phyloP scores from a whole-genome alignment of 2,888 invertebrate species.

The Campoplex nolae region DNA sequence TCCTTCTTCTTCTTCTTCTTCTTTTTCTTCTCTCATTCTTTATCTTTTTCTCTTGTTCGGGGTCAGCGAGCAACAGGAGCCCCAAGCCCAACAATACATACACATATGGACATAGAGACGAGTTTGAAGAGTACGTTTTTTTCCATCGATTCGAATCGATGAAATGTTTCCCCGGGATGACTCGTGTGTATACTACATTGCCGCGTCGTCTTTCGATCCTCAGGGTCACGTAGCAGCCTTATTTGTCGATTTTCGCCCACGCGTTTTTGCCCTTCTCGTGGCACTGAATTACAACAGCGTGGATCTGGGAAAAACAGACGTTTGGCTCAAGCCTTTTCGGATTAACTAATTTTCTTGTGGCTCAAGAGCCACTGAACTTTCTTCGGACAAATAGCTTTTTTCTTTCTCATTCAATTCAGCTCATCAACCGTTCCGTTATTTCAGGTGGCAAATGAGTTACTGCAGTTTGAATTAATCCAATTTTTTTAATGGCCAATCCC shows the following conservation, averaged over 20 bases:
- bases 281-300: neutral
- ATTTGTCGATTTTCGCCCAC: neutral
- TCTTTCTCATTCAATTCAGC: neutral
- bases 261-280: neutral
- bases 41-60: slow-evolving; percentile 29
- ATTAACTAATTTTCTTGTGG: neutral
- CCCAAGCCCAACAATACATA: slow-evolving; percentile 12
- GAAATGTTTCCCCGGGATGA: neutral
- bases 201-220: neutral
- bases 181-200: neutral
- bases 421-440: neutral
- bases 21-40: too few relatives aligned
- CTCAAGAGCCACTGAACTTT: neutral
- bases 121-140: slow-evolving; percentile 9
- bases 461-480: neutral
- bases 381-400: neutral
- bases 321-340: neutral
- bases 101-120: neutral
- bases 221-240: slow-evolving; percentile 35
- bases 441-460: neutral
- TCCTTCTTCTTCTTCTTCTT: neutral
- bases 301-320: neutral
- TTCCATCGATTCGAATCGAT: slow-evolving; percentile 32
- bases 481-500: neutral
- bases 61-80: slow-evolving; percentile 65